Percentiles rank a stretch among this genome's conserved stretches.
Evolutionary conservation across 2,888 invertebrate species (phyloP).

Genomic region (Acrobasis repandana): DNA sequence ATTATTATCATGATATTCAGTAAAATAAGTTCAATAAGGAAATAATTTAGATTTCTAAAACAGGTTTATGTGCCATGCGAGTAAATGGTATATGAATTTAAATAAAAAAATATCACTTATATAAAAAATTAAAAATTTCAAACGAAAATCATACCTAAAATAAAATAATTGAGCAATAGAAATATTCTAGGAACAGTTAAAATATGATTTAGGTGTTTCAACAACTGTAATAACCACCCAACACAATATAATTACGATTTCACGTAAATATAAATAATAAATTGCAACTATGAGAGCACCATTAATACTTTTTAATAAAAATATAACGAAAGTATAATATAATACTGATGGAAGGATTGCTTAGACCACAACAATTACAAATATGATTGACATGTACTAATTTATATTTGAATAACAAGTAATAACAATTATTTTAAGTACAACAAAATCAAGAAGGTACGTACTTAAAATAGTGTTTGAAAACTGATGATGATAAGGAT

Average conservation of each 20-base stretch:
- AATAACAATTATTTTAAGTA: slow-evolving; percentile 3
- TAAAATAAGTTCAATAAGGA: too few species aligned
- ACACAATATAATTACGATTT: too few species aligned
- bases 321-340: slow-evolving; percentile 16
- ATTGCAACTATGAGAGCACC: slow-evolving; percentile 10
- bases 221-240: background rate
- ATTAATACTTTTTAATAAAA: background rate
- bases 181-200: background rate
- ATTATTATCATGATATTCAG: too few species aligned
- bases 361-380: slow-evolving; percentile 38
- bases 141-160: background rate
- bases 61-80: too few species aligned
- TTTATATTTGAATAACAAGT: slow-evolving; percentile 1
- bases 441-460: background rate
- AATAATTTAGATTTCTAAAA: too few species aligned
- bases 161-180: background rate
- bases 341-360: slow-evolving; percentile 37
- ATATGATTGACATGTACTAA: slow-evolving; percentile 5
- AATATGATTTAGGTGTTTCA: background rate
- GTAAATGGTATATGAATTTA: too few species aligned
- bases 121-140: too few species aligned
- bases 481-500: too few species aligned
- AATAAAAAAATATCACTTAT: too few species aligned
- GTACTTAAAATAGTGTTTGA: background rate
- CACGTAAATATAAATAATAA: background rate